These are phyloP conservation scores for Arenicola marina DNA, from an alignment of 2,888 invertebrate genomes.

Conservation along the genomic window DNA sequence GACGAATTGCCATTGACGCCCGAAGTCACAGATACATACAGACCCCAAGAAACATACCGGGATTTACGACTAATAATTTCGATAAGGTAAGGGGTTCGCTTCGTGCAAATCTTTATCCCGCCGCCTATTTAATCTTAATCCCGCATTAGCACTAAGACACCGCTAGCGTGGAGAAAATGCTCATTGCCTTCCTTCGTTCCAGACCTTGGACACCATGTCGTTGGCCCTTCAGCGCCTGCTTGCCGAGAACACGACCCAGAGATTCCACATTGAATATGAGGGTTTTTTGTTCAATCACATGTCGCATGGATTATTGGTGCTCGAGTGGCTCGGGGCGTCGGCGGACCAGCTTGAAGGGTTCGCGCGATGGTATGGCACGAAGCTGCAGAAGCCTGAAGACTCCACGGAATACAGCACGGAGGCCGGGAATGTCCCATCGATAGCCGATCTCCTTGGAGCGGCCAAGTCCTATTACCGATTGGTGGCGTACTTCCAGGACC, in stretches of 20 bases:
- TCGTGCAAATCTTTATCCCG: too few species aligned
- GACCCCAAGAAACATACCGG: too few species aligned
- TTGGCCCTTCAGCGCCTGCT: too few species aligned
- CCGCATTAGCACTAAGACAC: too few species aligned
- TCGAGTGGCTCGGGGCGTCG: background rate
- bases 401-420: background rate
- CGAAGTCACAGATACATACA: too few species aligned
- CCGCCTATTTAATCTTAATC: too few species aligned
- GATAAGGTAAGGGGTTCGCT: too few species aligned
- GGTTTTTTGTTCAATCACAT: background rate
- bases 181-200: too few species aligned
- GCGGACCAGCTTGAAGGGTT: background rate
- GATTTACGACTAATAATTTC: too few species aligned
- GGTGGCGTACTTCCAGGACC: background rate
- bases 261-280: background rate
- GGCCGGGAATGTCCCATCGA: background rate
- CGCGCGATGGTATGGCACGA: background rate
- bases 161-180: too few species aligned
- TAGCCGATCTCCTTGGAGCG: background rate
- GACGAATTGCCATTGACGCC: too few species aligned
- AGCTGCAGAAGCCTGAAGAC: background rate
- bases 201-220: too few species aligned
- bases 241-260: background rate
- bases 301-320: background rate
- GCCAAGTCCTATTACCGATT: background rate